phyloP scores from a whole-genome alignment of 2,888 invertebrate genomes.

The Alentia gelatinosa region DNA sequence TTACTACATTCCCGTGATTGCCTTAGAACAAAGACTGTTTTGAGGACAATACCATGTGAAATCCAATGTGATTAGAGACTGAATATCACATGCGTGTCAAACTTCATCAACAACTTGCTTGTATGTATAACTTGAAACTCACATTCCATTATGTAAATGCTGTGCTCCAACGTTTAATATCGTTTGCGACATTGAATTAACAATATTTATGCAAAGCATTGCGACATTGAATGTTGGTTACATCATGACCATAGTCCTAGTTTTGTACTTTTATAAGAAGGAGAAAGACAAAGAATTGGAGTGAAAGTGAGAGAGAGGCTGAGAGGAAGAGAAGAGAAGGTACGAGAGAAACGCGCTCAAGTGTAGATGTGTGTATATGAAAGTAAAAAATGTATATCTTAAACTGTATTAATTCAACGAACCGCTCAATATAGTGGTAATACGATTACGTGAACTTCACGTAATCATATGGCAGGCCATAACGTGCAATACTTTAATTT shows the following conservation, averaged over 20 bases:
- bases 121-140: constrained; percentile 11
- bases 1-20: background rate
- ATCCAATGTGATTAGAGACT: background rate
- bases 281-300: too few species aligned
- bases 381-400: background rate
- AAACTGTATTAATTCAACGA: background rate
- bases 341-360: background rate
- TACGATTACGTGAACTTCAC: constrained; percentile 7
- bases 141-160: background rate
- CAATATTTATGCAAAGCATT: background rate
- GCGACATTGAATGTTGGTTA: background rate
- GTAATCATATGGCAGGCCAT: constrained; percentile 50
- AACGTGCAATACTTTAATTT: constrained; percentile 13
- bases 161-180: background rate
- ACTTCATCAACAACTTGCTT: background rate
- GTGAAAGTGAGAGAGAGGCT: background rate
- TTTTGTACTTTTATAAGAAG: constrained; percentile 29
- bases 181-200: background rate
- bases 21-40: background rate
- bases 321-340: background rate
- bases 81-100: background rate
- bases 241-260: background rate
- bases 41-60: background rate
- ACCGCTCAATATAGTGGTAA: background rate
- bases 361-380: background rate